These are phyloP conservation scores for Drosophila lini DNA, from an alignment of 1,140 invertebrate species.

Conservation along the genomic window DNA sequence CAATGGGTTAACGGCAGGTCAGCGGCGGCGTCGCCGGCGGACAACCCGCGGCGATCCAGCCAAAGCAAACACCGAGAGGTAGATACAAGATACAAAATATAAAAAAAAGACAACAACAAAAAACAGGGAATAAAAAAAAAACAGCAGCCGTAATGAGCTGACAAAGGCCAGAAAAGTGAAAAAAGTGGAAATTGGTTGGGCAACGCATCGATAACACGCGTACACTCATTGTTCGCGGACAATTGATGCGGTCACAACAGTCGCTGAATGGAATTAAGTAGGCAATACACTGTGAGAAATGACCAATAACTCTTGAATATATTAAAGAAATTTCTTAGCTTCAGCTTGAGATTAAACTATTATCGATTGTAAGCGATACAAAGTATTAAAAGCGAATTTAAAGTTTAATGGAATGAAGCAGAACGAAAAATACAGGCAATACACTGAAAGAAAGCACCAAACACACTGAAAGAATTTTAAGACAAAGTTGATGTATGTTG, in stretches of 20 bases:
- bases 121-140: conserved; percentile 12
- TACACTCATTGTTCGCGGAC: conserved; percentile 22
- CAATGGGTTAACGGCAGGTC: conserved; percentile 46
- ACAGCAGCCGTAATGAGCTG: conserved; percentile 51
- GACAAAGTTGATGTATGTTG: no score
- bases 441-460: no score
- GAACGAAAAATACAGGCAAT: no score
- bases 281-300: conserved; percentile 8
- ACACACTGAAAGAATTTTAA: no score
- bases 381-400: background rate
- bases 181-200: conserved; percentile 41
- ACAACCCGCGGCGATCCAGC: conserved; percentile 38
- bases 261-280: conserved; percentile 4
- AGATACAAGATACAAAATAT: background rate
- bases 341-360: fast-evolving
- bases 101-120: background rate
- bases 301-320: no score
- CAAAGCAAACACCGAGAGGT: conserved; percentile 11
- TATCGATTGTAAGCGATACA: background rate
- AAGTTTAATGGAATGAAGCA: background rate
- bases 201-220: conserved; percentile 32
- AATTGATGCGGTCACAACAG: conserved; percentile 38
- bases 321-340: background rate
- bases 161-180: conserved; percentile 37
- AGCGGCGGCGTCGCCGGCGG: conserved; percentile 22